Conservation (phyloP, 2,797 vertebrate genomes). For the Myoxocephalus aenaeus region DNA sequence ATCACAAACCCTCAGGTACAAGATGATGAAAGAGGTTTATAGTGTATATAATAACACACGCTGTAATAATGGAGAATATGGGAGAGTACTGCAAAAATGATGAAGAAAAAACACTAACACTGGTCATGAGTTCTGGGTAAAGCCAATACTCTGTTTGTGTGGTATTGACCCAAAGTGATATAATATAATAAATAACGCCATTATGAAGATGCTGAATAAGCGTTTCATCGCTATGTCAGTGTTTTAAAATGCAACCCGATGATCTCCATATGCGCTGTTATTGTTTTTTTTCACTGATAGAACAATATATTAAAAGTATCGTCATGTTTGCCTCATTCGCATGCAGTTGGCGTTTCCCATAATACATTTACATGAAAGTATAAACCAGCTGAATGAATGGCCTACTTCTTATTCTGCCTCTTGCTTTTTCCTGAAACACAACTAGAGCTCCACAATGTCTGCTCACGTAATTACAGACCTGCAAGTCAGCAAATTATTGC, state of each 20-base stretch:
- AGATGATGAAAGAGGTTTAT: background rate
- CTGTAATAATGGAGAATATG: background rate
- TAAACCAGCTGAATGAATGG: constrained; percentile 20
- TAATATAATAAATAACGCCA: background rate
- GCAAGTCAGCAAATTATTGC: background rate
- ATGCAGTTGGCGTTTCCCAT: background rate
- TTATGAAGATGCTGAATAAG: background rate
- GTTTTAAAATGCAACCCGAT: background rate
- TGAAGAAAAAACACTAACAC: background rate
- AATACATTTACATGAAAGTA: constrained; percentile 29
- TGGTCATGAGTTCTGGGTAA: background rate
- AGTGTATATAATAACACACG: background rate
- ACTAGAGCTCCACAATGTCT: background rate
- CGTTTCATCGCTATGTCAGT: background rate
- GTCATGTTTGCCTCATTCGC: background rate
- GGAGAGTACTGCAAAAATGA: background rate
- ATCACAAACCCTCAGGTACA: background rate
- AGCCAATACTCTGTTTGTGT: background rate
- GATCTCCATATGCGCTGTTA: background rate
- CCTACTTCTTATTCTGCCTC: constrained; percentile 27
- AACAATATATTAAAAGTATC: background rate
- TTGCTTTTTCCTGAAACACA: constrained; percentile 18
- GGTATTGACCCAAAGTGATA: background rate
- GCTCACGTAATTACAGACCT: background rate
- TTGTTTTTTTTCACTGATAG: background rate